Evolutionary conservation across 2,113 vertebrate species (phyloP).

Genomic region (Columba janthina): DNA sequence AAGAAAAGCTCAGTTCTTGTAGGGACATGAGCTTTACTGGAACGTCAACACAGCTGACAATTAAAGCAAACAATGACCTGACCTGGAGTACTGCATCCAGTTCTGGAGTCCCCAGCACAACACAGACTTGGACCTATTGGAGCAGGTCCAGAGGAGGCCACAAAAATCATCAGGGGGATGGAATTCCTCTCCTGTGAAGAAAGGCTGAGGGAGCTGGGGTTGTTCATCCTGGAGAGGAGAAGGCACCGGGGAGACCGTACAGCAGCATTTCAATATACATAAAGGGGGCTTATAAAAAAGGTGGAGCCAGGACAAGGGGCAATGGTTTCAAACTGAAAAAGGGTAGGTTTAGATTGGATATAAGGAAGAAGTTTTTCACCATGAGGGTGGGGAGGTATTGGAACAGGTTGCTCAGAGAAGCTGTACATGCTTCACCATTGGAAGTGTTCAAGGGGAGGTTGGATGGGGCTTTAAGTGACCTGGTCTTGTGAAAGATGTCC

Average conservation of each 20-base stretch:
- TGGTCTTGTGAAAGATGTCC: background rate
- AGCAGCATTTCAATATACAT: background rate
- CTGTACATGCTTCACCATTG: background rate
- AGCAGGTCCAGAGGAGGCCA: background rate
- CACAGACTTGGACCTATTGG: background rate
- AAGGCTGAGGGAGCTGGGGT: background rate
- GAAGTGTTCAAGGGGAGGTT: background rate
- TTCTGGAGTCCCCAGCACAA: background rate
- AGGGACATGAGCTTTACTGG: background rate
- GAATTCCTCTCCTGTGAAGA: background rate
- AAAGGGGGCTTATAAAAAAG: background rate
- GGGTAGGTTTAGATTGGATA: background rate
- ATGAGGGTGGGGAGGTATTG: background rate
- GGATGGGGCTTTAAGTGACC: background rate
- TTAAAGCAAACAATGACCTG: background rate
- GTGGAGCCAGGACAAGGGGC: background rate
- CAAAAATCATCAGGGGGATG: background rate
- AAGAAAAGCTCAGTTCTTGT: rapidly evolving
- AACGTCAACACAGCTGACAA: background rate
- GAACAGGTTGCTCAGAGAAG: background rate
- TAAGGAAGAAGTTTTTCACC: background rate
- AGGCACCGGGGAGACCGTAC: background rate
- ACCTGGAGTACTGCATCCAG: background rate
- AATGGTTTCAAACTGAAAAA: background rate
- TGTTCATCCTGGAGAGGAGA: background rate